Conservation (phyloP, 2,888 invertebrate genomes). For the Atrina japonica region DNA sequence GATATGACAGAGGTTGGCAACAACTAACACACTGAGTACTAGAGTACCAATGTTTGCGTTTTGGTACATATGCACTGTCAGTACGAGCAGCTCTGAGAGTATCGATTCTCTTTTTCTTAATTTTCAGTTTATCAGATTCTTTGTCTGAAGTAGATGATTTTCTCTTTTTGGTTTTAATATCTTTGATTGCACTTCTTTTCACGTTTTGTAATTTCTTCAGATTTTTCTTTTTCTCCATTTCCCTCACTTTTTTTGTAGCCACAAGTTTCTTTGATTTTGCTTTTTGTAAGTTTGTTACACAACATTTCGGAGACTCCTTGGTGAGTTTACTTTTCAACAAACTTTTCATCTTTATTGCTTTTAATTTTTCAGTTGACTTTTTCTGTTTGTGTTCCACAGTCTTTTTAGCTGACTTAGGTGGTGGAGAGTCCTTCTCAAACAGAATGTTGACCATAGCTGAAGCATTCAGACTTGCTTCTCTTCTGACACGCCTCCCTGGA, state of each 20-base stretch:
- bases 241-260: conserved; percentile 16
- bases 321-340: conserved; percentile 35
- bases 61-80: conserved; percentile 50
- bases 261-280: conserved; percentile 17
- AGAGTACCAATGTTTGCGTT: conserved; percentile 38
- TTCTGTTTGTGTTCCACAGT: conserved; percentile 5
- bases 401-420: conserved; percentile 39
- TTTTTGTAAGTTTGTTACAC: conserved; percentile 25
- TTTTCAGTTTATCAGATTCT: conserved; percentile 28
- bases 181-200: conserved; percentile 8
- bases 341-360: conserved; percentile 5
- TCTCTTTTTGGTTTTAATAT: conserved; percentile 29
- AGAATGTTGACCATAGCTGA: conserved; percentile 68
- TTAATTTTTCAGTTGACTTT: background rate
- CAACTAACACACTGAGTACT: conserved; percentile 50
- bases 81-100: conserved; percentile 54
- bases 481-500: conserved; percentile 54
- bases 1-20: conserved; percentile 50
- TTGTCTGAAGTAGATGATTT: conserved; percentile 13
- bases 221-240: conserved; percentile 28
- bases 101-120: conserved; percentile 41
- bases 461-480: conserved; percentile 75
- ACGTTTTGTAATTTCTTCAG: conserved; percentile 25
- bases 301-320: conserved; percentile 20
- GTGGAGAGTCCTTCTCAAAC: conserved; percentile 59